phyloP scores from a whole-genome alignment of 1,140 invertebrate genomes.

The Bombus sylvicola region DNA sequence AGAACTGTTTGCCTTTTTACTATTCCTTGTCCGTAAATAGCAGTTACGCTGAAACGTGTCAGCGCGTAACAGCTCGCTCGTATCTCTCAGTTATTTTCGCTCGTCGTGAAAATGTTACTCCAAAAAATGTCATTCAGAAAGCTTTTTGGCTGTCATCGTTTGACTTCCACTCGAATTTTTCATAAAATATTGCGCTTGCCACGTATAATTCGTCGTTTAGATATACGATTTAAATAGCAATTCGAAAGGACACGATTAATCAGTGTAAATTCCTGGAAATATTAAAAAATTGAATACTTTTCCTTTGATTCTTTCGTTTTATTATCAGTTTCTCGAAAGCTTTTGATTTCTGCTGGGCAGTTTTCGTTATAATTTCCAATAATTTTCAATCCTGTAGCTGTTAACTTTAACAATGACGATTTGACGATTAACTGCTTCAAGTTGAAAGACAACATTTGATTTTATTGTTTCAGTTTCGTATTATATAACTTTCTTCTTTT shows the following conservation, averaged over 20 bases:
- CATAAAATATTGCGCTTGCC: not conserved
- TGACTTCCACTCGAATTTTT: slow-evolving; percentile 9
- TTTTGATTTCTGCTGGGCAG: slow-evolving; percentile 50
- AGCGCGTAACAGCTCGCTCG: slow-evolving; percentile 21
- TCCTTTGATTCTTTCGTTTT: slow-evolving; percentile 41
- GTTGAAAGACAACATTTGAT: slow-evolving; percentile 32
- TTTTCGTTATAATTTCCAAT: not conserved
- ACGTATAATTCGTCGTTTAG: slow-evolving; percentile 14
- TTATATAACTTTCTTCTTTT: not conserved
- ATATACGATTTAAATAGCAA: slow-evolving; percentile 32
- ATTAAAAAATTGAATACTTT: slow-evolving; percentile 26
- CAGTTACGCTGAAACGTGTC: slow-evolving; percentile 12
- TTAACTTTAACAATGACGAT: not conserved
- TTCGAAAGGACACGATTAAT: not conserved
- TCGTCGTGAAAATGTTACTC: slow-evolving; percentile 8
- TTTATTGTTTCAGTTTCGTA: not conserved
- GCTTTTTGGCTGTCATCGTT: not conserved
- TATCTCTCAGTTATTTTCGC: slow-evolving; percentile 31
- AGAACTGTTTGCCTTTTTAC: slow-evolving; percentile 6
- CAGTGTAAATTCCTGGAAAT: slow-evolving; percentile 59
- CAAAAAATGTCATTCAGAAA: slow-evolving; percentile 16
- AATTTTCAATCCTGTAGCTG: not conserved
- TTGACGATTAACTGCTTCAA: not conserved
- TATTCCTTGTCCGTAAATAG: slow-evolving; percentile 37
- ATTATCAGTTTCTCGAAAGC: not conserved